phyloP scores from a whole-genome alignment of 2,113 vertebrate species.

The Romanogobio albipinnatus region DNA sequence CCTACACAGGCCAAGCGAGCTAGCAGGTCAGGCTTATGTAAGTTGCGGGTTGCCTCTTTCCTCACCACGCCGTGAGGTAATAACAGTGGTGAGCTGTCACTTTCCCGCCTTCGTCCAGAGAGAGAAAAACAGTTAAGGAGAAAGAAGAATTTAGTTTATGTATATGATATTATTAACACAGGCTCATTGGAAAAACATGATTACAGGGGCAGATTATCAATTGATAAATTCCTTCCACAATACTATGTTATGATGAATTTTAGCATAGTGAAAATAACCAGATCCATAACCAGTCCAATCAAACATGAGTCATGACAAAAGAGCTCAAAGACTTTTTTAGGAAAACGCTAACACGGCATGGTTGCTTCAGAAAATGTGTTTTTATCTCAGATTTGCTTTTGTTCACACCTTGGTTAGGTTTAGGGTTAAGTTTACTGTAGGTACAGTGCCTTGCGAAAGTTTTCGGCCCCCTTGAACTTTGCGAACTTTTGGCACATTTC shows the following conservation, averaged over 20 bases:
- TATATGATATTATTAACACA: not conserved
- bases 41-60: constrained; percentile 29
- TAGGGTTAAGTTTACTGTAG: too few relatives aligned
- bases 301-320: too few relatives aligned
- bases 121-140: not conserved
- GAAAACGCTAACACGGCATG: too few relatives aligned
- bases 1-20: not conserved
- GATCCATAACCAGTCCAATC: too few relatives aligned
- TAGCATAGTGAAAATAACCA: too few relatives aligned
- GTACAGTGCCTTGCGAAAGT: too few relatives aligned
- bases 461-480: too few relatives aligned
- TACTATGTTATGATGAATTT: not conserved
- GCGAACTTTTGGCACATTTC: too few relatives aligned
- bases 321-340: too few relatives aligned
- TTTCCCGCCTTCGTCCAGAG: not conserved
- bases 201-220: not conserved
- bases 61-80: constrained; percentile 15
- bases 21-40: constrained; percentile 28
- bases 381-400: too few relatives aligned
- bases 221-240: not conserved
- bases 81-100: constrained; percentile 10
- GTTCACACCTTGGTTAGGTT: too few relatives aligned
- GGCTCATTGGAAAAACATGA: not conserved
- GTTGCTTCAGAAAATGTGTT: too few relatives aligned
- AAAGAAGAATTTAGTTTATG: not conserved